These are phyloP conservation scores for Thrips palmi DNA, from an alignment of 1,140 invertebrate species.

Conservation along the genomic window DNA sequence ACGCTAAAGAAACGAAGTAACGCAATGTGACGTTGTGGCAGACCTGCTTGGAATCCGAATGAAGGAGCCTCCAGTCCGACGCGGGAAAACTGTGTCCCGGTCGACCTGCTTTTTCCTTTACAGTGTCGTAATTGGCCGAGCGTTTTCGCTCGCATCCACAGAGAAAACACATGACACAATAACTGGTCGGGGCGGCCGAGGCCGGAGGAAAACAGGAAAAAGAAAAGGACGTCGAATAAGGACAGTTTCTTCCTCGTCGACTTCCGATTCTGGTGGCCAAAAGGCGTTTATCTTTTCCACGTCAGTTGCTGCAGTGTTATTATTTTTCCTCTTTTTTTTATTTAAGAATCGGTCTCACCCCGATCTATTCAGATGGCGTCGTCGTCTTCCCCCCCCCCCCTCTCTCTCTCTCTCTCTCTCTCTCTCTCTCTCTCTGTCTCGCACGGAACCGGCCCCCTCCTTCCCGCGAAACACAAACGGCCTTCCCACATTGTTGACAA, in stretches of 20 bases:
- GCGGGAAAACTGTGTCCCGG: no score
- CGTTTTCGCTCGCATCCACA: no score
- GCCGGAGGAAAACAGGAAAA: neutral
- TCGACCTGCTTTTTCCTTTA: no score
- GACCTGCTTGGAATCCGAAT: no score
- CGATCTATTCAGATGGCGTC: neutral
- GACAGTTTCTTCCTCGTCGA: no score
- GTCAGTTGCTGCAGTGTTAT: neutral
- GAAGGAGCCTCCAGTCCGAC: no score
- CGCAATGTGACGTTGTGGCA: no score
- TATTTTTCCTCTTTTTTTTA: neutral
- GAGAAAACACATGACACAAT: no score
- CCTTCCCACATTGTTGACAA: no score
- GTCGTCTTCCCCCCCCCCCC: neutral
- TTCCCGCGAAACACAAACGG: no score
- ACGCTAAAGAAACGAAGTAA: no score
- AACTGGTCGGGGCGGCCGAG: neutral
- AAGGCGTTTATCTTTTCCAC: neutral
- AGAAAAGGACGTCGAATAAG: conserved; percentile 5
- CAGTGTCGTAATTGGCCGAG: no score
- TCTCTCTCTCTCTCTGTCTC: neutral
- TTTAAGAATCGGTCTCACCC: conserved; percentile 1
- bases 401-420: conserved; percentile 4
- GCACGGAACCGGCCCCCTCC: neutral
- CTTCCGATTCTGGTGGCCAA: conserved; percentile 5